phyloP scores from a whole-genome alignment of 2,113 vertebrate genomes.

The Benitochromis conjunctus region DNA sequence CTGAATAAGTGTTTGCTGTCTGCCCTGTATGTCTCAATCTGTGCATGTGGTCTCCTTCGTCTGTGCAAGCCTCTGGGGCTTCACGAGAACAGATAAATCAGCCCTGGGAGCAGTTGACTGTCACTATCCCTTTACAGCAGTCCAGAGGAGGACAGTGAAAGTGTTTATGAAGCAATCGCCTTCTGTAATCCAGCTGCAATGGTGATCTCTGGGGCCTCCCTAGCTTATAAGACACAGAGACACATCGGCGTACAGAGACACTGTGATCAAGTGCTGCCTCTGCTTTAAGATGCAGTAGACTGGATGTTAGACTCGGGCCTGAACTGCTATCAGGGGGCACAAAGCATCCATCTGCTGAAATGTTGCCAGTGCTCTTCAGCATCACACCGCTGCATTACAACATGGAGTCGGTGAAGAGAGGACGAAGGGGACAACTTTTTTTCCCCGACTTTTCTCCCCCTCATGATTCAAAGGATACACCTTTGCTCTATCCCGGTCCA shows the following conservation, averaged over 20 bases:
- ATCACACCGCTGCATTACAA: neutral
- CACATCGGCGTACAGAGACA: neutral
- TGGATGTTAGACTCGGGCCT: neutral
- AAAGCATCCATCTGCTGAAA: conserved; percentile 6
- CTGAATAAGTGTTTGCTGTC: conserved; percentile 30
- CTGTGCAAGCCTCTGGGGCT: conserved; percentile 1
- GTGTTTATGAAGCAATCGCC: conserved; percentile 24
- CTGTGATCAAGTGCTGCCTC: conserved; percentile 6
- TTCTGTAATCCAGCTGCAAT: conserved; percentile 10
- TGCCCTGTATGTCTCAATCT: conserved; percentile 47
- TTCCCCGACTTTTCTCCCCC: neutral
- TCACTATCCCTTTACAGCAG: conserved; percentile 2
- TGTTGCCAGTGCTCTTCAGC: neutral
- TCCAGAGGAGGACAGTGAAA: conserved; percentile 10
- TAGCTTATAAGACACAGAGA: neutral
- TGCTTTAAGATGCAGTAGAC: conserved; percentile 13
- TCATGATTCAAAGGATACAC: neutral
- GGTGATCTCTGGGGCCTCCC: neutral
- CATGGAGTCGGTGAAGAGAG: neutral
- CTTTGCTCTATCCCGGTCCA: neutral
- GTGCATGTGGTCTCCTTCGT: conserved; percentile 17
- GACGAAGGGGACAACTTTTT: neutral
- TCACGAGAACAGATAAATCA: conserved; percentile 36
- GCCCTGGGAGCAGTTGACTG: conserved; percentile 30
- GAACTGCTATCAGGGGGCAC: neutral